Conservation (phyloP, 2,888 invertebrate genomes). For the Arrhopalites spinosus region DNA sequence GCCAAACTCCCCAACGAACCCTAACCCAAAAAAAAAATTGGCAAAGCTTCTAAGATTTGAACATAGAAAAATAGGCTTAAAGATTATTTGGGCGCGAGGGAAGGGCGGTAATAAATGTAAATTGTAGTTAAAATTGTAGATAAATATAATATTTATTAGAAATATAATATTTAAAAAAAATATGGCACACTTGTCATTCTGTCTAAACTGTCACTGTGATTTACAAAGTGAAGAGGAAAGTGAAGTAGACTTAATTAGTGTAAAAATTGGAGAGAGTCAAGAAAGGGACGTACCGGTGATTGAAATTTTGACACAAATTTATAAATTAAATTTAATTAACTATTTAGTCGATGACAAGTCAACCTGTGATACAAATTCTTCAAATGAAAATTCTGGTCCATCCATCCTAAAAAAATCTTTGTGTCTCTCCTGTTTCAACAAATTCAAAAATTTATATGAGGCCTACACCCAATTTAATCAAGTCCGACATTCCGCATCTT, state of each 20-base stretch:
- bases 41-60: no score
- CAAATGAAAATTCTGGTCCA: neutral
- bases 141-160: no score
- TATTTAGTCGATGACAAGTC: neutral
- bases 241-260: neutral
- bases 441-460: neutral
- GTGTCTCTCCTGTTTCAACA: neutral
- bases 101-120: no score
- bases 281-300: neutral
- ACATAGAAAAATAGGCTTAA: no score
- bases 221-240: no score
- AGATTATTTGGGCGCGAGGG: no score
- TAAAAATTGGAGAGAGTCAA: neutral
- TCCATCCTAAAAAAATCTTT: neutral
- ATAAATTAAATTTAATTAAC: neutral
- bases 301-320: neutral
- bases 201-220: no score
- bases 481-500: neutral
- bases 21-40: no score
- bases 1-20: no score
- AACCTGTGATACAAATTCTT: neutral
- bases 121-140: no score
- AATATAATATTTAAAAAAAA: no score
- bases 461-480: neutral
- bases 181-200: no score